Evolutionary conservation across 2,888 invertebrate genomes (phyloP).

Genomic region (Peribatodes rhomboidaria): DNA sequence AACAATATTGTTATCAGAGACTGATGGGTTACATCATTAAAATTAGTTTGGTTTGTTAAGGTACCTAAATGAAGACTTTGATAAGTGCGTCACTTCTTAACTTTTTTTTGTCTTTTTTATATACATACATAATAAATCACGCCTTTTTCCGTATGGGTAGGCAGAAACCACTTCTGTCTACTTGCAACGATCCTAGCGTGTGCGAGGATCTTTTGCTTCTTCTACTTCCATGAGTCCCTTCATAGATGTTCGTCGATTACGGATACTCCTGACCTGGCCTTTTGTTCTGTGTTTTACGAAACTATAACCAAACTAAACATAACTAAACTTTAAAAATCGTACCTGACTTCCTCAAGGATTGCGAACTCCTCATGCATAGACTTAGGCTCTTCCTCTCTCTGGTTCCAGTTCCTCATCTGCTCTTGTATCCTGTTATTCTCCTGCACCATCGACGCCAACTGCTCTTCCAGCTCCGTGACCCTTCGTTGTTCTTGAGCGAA

Average conservation of each 20-base stretch:
- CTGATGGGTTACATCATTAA: background rate
- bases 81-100: too few relatives aligned
- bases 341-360: constrained; percentile 95
- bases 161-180: too few relatives aligned
- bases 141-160: too few relatives aligned
- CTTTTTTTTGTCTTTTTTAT: background rate
- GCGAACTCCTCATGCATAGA: constrained; percentile 94
- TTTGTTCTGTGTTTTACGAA: too few relatives aligned
- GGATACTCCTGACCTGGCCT: too few relatives aligned
- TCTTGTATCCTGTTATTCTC: constrained; percentile 91
- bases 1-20: constrained; percentile 5
- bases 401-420: constrained; percentile 88
- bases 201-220: too few relatives aligned
- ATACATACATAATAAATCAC: too few relatives aligned
- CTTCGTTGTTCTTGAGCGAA: constrained; percentile 90
- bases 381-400: constrained; percentile 91
- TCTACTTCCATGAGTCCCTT: too few relatives aligned
- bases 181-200: too few relatives aligned
- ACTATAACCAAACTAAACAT: background rate
- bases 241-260: too few relatives aligned
- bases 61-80: too few relatives aligned
- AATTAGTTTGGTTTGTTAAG: too few relatives aligned
- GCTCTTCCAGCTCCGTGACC: constrained; percentile 92
- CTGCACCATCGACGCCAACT: constrained; percentile 89
- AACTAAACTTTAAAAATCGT: constrained; percentile 44